These are phyloP conservation scores for Oryctolagus cuniculus DNA, from an alignment of 2,113 vertebrate genomes.

Conservation along the genomic window mOryCun1.1 NC_091439.1:102147001-102147500, in stretches of 20 bases:
- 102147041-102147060: not conserved
- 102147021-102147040: constrained; percentile 25
- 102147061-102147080: not conserved
- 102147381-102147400: constrained; percentile 5
- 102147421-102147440: not conserved
- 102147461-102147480: not conserved
- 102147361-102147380: not conserved
- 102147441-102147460: not conserved
- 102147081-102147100: constrained; percentile 23
- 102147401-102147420: not conserved
- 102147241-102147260: not conserved
- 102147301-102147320: constrained; percentile 1
- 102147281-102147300: not conserved
- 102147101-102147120: not conserved
- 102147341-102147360: not conserved
- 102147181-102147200: not conserved
- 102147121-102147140: not conserved
- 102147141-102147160: not conserved
- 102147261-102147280: constrained; percentile 35
- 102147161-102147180: constrained; percentile 45
- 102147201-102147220: constrained; percentile 14
- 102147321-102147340: not conserved
- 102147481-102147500: not conserved
- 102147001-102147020: constrained; percentile 50
- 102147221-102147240: not conserved